Percentiles rank a stretch among this genome's conserved stretches.
Evolutionary conservation across 2,888 invertebrate genomes (phyloP).

Genomic region (Uloborus plumipes): DNA sequence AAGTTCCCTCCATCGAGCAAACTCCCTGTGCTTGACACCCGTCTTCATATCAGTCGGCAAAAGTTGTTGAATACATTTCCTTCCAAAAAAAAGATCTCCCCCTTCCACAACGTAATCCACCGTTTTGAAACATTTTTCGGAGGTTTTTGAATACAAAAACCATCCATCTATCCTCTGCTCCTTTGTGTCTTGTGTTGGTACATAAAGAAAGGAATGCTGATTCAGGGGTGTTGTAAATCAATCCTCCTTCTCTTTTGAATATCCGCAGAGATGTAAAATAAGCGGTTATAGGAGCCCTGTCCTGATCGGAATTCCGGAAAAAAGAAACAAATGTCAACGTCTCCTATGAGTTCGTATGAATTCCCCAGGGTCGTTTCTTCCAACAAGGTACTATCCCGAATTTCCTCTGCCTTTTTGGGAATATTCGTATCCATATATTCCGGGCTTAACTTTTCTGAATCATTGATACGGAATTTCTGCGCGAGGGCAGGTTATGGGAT

Average conservation of each 20-base stretch:
- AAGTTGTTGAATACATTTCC: slow-evolving; percentile 64
- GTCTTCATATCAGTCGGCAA: slow-evolving; percentile 51
- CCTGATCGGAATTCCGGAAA: slow-evolving; percentile 55
- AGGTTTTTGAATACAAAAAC: slow-evolving; percentile 52
- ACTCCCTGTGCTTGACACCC: slow-evolving; percentile 41
- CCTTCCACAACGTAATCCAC: slow-evolving; percentile 47
- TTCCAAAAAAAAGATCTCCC: slow-evolving; percentile 35
- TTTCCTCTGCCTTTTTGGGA: slow-evolving; percentile 21
- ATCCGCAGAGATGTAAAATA: slow-evolving; percentile 61
- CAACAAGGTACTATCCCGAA: slow-evolving; percentile 36
- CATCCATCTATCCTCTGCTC: slow-evolving; percentile 47
- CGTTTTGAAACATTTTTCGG: slow-evolving; percentile 58
- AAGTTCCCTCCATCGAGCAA: neutral
- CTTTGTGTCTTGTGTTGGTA: slow-evolving; percentile 24
- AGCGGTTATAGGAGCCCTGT: slow-evolving; percentile 46
- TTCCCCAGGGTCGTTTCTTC: slow-evolving; percentile 36
- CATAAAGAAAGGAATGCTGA: slow-evolving; percentile 43
- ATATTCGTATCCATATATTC: slow-evolving; percentile 52
- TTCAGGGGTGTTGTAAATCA: slow-evolving; percentile 58
- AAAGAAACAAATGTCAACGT: slow-evolving; percentile 19
- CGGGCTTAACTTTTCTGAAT: slow-evolving; percentile 53
- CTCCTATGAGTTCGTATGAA: slow-evolving; percentile 39
- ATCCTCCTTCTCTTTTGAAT: slow-evolving; percentile 60
- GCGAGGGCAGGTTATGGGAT: slow-evolving; percentile 47
- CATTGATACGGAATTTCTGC: slow-evolving; percentile 50